Base-by-base conservation (phyloP, 92 coral and sea anemone species). In the Palythoa caribaeorum region DNA sequence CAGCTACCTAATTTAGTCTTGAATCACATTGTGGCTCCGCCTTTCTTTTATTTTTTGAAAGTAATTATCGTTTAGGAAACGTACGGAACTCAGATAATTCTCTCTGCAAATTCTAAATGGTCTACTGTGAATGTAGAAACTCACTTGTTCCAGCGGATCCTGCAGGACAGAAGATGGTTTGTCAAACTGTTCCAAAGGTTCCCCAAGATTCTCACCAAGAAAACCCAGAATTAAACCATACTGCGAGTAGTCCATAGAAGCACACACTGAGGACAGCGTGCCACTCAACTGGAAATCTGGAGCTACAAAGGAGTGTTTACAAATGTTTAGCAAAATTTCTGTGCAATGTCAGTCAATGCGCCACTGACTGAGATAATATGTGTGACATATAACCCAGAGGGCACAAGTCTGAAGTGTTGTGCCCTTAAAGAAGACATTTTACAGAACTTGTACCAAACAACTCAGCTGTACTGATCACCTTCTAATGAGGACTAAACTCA, bases 231-330 rank as follows among this genome's bases (percentile, higher is more conserved):
- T 94, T 51, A 97, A 83, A 11, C 98, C 94, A 73, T 97, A 94
- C 92, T 97, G 99, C 11, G 98, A 97, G 79, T 97, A 97, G 83
- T 97, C 99, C 81, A 97, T 76, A 37, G 92, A 91, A 37, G 96
- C 98, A 51, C 88, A 88, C 83, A 97, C 93, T 1, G 99, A 97
- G 3, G 99, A 97, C 68, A 97, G 81, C 13, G 93, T 93, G 9
- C 99, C 99, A 80, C 98, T 91, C 71, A 92, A 91, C 83, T 94
- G 90, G 91, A 97, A 92, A 85, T 97, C 99, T 71, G 99, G 95
- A 55, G 96, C 99, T 97, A 69, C 8, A 71, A 69, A 38, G 84
- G 68, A 74, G 80, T 51, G 9, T 59, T 14, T 63, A n/a, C 59
- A 66, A 1, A 0, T 7, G 21, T 60, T 52, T 17, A 55, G 51